Conservation (phyloP, 1,140 invertebrate genomes). For the Cyclina sinensis region DNA sequence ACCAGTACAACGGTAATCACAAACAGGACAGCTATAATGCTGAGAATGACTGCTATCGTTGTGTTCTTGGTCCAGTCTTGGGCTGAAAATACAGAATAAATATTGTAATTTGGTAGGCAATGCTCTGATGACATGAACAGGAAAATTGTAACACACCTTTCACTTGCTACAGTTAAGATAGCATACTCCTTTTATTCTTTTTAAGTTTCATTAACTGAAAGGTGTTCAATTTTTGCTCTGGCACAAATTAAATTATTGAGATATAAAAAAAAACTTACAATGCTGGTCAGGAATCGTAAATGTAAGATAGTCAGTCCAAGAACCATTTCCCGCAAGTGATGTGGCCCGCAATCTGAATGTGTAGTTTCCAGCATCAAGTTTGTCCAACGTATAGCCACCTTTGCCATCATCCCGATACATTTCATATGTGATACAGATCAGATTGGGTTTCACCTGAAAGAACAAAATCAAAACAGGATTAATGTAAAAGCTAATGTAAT, state of each 20-base stretch:
- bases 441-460: slow-evolving; percentile 65
- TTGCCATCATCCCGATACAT: slow-evolving; percentile 83
- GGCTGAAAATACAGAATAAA: too few species aligned
- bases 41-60: too few species aligned
- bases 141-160: too few species aligned
- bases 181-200: too few species aligned
- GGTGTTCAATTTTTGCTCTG: too few species aligned
- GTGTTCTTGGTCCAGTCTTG: too few species aligned
- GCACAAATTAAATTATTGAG: too few species aligned
- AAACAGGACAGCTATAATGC: slow-evolving; percentile 9
- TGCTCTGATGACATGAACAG: too few species aligned
- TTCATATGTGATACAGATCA: slow-evolving; percentile 89
- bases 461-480: not conserved
- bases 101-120: too few species aligned
- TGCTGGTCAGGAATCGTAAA: slow-evolving; percentile 84
- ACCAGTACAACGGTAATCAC: slow-evolving; percentile 70
- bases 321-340: slow-evolving; percentile 92
- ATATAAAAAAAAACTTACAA: slow-evolving; percentile 11
- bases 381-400: slow-evolving; percentile 75
- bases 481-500: too few species aligned
- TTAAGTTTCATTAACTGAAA: too few species aligned
- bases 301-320: slow-evolving; percentile 89
- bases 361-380: slow-evolving; percentile 94
- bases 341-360: slow-evolving; percentile 92
- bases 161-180: too few species aligned